Conservation (phyloP, 2,888 invertebrate genomes). For the Eupithecia insigniata region DNA sequence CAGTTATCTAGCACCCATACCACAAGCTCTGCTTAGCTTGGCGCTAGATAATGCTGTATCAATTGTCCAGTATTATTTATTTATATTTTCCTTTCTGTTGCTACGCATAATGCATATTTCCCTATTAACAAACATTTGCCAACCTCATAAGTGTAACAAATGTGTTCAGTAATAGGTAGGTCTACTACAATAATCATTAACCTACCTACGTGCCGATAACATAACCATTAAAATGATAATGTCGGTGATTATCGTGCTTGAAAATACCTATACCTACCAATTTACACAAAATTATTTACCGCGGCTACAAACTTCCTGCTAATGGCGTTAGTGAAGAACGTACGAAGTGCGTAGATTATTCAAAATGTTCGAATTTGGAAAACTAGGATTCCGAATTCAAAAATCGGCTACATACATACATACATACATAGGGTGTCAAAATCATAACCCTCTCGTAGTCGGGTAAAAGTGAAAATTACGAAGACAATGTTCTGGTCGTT, state of each 20-base stretch:
- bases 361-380: background rate
- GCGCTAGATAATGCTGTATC: no score
- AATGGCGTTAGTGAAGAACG: background rate
- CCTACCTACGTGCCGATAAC: constrained; percentile 54
- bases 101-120: background rate
- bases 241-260: constrained; percentile 45
- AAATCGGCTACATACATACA: no score
- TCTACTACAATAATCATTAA: constrained; percentile 52
- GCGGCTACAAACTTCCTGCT: background rate
- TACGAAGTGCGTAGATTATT: no score
- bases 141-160: background rate
- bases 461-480: no score
- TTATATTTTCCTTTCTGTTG: background rate
- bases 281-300: background rate
- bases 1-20: no score
- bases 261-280: background rate
- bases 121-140: background rate
- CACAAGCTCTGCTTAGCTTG: no score
- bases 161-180: constrained; percentile 16
- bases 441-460: no score
- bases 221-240: constrained; percentile 56
- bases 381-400: background rate
- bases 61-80: no score
- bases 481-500: no score
- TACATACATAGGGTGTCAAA: no score